Base-by-base conservation (phyloP, 2,113 vertebrate species). In the Mohoua ochrocephala region DNA sequence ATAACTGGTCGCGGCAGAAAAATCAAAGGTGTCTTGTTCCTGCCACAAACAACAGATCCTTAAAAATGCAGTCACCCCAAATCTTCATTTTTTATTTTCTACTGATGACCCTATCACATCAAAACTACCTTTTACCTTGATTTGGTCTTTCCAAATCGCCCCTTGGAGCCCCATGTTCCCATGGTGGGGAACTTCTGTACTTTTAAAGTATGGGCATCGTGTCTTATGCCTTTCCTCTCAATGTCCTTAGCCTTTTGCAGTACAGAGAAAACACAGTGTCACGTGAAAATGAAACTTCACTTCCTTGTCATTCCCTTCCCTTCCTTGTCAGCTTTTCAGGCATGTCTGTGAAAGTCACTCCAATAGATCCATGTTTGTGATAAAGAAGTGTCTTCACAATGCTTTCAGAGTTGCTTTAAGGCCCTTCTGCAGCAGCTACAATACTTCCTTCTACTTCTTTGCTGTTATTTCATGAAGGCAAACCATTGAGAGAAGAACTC, bases 221-320 rank as follows among this genome's bases (percentile, higher is more conserved):
- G 98, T 98, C 98, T 98, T 98, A 98, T 98, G 98, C 98, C 98
- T 99, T 99, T 98, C 98, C 95, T 96, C 91, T 95, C 80, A 96
- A 97, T 98, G 95, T 98, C 97, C 97, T 98, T 96, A 97, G 97
- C 97, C 97, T 98, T 98, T 95, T 97, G 98, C 98, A 98, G 97
- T 98, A 98, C 95, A 97, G 97, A 98, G 95, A 98, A 98, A 95
- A 97, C 95, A 97, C 92, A 95, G 97, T 98, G 98, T 98, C 98
- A 98, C 93, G 96, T 91, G 87, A 97, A 93, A 97, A 97, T 96
- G 97, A 97, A 98, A 98, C 98, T 98, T 59, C 41, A 22, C 21
- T 63, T 61, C 52, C 37, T 15, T 81, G 26, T 10, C 14, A 49
- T 41, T 50, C n/a, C 44, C 23, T 33, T 75, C 42, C 13, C 15